phyloP scores from a whole-genome alignment of 2,797 vertebrate genomes.

The Gouania willdenowi region DNA sequence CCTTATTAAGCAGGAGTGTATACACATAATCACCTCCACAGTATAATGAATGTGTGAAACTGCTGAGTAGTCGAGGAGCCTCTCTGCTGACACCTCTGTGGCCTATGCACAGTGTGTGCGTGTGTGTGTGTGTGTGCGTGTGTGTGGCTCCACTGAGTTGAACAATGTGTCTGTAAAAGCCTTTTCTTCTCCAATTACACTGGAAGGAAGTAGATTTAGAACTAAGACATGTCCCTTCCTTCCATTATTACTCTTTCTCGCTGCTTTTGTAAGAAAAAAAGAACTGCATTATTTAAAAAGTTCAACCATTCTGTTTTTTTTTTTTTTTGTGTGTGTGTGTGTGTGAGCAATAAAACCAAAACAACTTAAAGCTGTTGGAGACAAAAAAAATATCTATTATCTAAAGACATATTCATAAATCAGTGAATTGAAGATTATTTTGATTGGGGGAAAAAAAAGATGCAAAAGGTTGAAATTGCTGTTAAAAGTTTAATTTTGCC shows the following conservation, averaged over 20 bases:
- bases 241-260: not conserved
- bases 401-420: too few species aligned
- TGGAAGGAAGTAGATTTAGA: slow-evolving; percentile 41
- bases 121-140: slow-evolving; percentile 21
- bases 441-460: too few species aligned
- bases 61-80: slow-evolving; percentile 3
- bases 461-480: too few species aligned
- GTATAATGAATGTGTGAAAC: slow-evolving; percentile 17
- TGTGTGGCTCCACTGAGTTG: slow-evolving; percentile 22
- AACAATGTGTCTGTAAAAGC: slow-evolving; percentile 22
- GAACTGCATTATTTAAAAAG: not conserved
- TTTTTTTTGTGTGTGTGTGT: not conserved
- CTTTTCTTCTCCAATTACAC: slow-evolving; percentile 34
- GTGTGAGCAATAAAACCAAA: too few species aligned
- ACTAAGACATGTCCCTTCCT: slow-evolving; percentile 16
- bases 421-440: too few species aligned
- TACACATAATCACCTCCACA: not conserved
- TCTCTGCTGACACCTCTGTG: slow-evolving; percentile 6
- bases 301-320: too few species aligned
- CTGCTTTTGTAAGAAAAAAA: not conserved
- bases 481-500: too few species aligned
- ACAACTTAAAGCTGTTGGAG: too few species aligned
- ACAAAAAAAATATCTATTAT: too few species aligned
- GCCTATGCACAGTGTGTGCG: slow-evolving; percentile 14
- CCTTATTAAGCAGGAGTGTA: not conserved